Percentiles rank a stretch among this genome's conserved stretches.
Evolutionary conservation across 2,797 vertebrate genomes (phyloP).

Genomic region (Malurus splendens): DNA sequence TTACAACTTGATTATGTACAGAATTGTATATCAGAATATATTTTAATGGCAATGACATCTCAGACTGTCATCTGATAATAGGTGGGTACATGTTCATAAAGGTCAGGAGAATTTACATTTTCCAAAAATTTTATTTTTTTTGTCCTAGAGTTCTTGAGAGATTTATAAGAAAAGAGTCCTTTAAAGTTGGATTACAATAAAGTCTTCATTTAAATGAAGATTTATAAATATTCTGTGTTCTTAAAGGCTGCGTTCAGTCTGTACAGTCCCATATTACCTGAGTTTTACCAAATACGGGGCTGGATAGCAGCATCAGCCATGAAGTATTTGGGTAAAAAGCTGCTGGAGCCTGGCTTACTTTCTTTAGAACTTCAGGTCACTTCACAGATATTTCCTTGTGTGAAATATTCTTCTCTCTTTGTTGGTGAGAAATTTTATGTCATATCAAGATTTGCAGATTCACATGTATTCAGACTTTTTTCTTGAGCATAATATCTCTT

Average conservation of each 20-base stretch:
- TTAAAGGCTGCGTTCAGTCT: background rate
- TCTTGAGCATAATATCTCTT: background rate
- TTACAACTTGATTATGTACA: background rate
- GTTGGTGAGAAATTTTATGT: background rate
- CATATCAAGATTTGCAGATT: background rate
- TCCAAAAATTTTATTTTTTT: background rate
- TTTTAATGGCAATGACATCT: background rate
- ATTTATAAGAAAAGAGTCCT: background rate
- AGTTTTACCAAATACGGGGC: background rate
- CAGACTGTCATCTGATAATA: background rate
- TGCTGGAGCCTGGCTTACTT: background rate
- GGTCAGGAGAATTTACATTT: background rate
- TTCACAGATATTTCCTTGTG: background rate
- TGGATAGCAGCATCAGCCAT: background rate
- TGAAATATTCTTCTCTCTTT: background rate
- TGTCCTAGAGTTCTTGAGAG: background rate
- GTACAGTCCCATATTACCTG: background rate
- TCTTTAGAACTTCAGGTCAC: background rate
- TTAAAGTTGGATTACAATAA: background rate
- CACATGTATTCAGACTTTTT: background rate
- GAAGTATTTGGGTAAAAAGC: background rate
- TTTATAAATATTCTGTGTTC: background rate
- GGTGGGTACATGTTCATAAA: background rate
- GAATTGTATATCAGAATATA: background rate
- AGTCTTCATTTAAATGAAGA: background rate